Conservation (phyloP, 2,113 vertebrate genomes). For the Spermophilus dauricus region DNA sequence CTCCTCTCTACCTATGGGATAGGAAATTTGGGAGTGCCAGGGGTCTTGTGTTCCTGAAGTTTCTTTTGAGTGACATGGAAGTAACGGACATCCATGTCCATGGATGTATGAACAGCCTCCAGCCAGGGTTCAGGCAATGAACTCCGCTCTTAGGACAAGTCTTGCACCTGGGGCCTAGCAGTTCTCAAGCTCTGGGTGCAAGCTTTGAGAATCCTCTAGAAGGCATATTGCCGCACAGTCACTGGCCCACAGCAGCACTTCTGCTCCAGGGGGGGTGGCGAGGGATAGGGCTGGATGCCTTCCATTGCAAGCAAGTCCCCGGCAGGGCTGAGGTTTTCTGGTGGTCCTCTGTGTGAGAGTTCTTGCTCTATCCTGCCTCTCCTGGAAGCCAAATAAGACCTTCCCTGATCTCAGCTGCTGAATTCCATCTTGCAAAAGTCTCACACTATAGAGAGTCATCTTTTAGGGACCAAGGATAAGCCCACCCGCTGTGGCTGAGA, state of each 20-base stretch:
- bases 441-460: not conserved
- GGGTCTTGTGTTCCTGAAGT: not conserved
- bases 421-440: not conserved
- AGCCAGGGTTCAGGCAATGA: too few relatives aligned
- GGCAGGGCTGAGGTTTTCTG: not conserved
- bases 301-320: too few relatives aligned
- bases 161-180: not conserved
- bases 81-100: not conserved
- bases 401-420: not conserved
- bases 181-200: not conserved
- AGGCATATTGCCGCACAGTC: not conserved
- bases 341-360: not conserved
- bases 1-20: not conserved
- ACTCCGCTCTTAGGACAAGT: not conserved
- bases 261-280: fast-evolving
- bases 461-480: not conserved
- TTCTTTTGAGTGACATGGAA: not conserved
- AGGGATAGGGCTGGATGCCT: not conserved
- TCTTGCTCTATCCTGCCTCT: not conserved
- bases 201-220: not conserved
- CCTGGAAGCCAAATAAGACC: not conserved
- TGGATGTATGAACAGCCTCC: not conserved
- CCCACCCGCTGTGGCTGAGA: not conserved
- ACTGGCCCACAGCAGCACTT: not conserved
- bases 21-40: not conserved